These are phyloP conservation scores for Phainopepla nitens DNA, from an alignment of 2,113 vertebrate species.

Conservation along the genomic window DNA sequence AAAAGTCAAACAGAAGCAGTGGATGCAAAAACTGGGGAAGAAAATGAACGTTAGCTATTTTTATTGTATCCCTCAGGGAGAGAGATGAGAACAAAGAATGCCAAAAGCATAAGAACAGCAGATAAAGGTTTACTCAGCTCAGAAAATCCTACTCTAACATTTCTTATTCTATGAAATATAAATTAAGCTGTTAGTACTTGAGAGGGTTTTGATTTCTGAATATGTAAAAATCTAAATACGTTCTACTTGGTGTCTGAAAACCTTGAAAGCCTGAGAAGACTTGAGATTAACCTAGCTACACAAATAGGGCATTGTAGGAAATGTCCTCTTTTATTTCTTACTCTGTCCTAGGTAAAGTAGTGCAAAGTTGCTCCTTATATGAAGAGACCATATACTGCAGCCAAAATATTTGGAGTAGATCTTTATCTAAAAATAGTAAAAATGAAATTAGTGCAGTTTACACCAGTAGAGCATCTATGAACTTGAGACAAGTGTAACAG, in stretches of 20 bases:
- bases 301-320: background rate
- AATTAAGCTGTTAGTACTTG: background rate
- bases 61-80: slow-evolving; percentile 10
- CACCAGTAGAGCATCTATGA: background rate
- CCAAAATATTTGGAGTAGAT: background rate
- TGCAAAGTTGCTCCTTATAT: background rate
- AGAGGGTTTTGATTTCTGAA: background rate
- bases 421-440: background rate
- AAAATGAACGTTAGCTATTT: slow-evolving; percentile 1
- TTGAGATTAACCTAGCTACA: slow-evolving; percentile 2
- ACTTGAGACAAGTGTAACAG: background rate
- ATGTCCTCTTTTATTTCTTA: background rate
- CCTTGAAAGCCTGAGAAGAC: background rate
- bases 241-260: background rate
- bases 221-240: background rate
- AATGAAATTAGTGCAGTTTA: background rate
- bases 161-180: slow-evolving; percentile 23
- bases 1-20: background rate
- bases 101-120: background rate
- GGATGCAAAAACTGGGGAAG: background rate
- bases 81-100: slow-evolving; percentile 12
- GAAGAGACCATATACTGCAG: background rate
- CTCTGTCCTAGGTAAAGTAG: background rate
- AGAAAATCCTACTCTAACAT: slow-evolving; percentile 13
- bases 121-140: slow-evolving; percentile 33